Evolutionary conservation across 2,113 vertebrate species (phyloP), one percentile per base, ranked within the genome.

Genomic region (Taurulus bubalis): DNA sequence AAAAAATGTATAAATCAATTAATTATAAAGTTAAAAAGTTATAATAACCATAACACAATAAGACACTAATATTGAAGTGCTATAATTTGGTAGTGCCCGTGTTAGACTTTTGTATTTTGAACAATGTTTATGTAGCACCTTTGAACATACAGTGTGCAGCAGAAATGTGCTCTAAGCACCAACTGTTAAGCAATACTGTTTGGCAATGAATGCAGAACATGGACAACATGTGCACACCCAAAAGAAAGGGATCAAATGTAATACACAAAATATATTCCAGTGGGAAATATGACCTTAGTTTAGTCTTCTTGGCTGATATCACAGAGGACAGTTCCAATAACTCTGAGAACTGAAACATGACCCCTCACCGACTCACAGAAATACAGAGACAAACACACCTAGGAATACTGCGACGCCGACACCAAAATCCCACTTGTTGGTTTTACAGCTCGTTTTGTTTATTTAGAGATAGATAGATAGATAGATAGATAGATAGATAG

Each of bases 131-230:
- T 24, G 22, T 22, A 18, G n/a, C 12, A 47, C 58, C 28, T 77
- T 34, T 62, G 28, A 62, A 67, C 30, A 58, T 55, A 59, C 11
- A 68, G 80, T 74, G 24, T 49, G 12, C 42, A 68, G 26, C 30
- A 65, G 20, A 68, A 78, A 72, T 34, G 2, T 64, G 6, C 18
- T 51, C 4, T 2, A 53, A 8, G 32, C 38, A 3, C 7, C 18
- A 87, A 70, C 34, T 63, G 47, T 82, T 77, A 58, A 84, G 80
- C 71, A 89, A 89, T 16, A 24, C 3, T n/a, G 7, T 63, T 79
- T 72, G 34, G 22, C 38, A 68, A 75, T 22, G 10, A 76, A 63
- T 6, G 12, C 26, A 56, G 26, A 49, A 36, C 75, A 69, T 58
- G 77, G 30, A 42, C 40, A 75, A 15, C 3, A 15, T 3, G 16